A percentile compares a stretch with the other conserved stretches of the same genome.
phyloP scores from a whole-genome alignment of 2,888 invertebrate genomes.

The Nudaria mundana region DNA sequence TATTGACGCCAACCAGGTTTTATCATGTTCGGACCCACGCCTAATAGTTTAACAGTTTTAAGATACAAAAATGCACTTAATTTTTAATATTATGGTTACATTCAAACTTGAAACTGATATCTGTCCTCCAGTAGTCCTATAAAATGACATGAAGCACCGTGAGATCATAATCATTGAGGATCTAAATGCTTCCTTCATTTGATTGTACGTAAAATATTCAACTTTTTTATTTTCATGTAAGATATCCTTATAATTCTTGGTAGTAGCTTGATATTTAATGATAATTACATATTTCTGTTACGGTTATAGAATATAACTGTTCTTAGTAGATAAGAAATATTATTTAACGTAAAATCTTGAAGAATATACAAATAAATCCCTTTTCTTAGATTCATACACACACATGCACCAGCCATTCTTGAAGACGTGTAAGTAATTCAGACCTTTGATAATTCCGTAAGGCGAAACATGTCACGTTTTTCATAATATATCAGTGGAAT shows the following conservation, averaged over 20 bases:
- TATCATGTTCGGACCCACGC: no score
- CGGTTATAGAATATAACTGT: neutral
- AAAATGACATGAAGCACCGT: slow-evolving; percentile 3
- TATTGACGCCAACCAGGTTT: no score
- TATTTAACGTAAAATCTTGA: neutral
- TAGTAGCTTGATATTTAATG: slow-evolving; percentile 2
- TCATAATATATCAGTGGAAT: no score
- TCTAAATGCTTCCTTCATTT: neutral
- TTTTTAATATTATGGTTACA: no score
- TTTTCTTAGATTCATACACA: no score
- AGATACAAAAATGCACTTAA: no score
- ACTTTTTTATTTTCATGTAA: slow-evolving; percentile 2
- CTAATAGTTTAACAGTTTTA: no score
- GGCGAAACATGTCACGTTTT: no score
- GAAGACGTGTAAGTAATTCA: no score
- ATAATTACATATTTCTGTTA: slow-evolving; percentile 2
- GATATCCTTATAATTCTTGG: slow-evolving; percentile 2
- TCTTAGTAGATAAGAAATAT: neutral
- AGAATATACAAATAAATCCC: no score
- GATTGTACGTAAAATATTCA: slow-evolving; percentile 1
- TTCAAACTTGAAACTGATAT: slow-evolving; percentile 19
- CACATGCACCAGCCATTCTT: no score
- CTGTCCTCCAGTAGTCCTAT: slow-evolving; percentile 1
- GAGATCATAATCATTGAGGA: slow-evolving; percentile 8
- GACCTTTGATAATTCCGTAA: no score